phyloP scores from a whole-genome alignment of 2,888 invertebrate species.

The Dolichopus griseipennis region DNA sequence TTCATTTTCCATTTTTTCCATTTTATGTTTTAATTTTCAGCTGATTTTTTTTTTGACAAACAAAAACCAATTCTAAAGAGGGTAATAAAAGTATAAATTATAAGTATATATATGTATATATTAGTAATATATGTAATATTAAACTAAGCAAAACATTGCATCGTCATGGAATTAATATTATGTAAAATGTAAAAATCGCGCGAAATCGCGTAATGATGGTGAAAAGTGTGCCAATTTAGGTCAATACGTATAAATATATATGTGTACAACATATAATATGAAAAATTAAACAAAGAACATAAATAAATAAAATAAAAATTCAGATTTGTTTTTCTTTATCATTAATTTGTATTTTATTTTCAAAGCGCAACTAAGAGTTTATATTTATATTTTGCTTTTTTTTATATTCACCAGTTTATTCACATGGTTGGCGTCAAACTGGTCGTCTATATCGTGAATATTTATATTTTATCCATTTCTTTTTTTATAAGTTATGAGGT shows the following conservation, averaged over 20 bases:
- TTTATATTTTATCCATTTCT: not conserved
- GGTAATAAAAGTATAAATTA: not conserved
- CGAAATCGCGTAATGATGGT: not conserved
- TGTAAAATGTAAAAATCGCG: not conserved
- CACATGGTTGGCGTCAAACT: not conserved
- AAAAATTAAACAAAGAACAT: not conserved
- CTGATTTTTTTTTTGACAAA: too few relatives aligned
- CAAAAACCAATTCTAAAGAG: not conserved
- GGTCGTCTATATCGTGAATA: not conserved
- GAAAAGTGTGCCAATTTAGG: not conserved
- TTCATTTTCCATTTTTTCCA: too few relatives aligned
- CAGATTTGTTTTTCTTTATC: too few relatives aligned
- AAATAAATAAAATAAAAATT: too few relatives aligned
- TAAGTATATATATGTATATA: too few relatives aligned
- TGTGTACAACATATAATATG: too few relatives aligned
- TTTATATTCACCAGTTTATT: not conserved
- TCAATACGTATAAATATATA: not conserved
- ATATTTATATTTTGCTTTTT: not conserved
- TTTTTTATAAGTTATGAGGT: not conserved
- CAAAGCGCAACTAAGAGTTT: too few relatives aligned
- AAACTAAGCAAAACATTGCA: not conserved
- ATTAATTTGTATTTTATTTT: too few relatives aligned
- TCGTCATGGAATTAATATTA: not conserved
- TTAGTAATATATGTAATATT: too few relatives aligned
- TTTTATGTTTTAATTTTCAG: too few relatives aligned